Evolutionary conservation across 2,797 vertebrate genomes (phyloP), one percentile per base, ranked within the genome.

Genomic region (Martes flavigula): DNA sequence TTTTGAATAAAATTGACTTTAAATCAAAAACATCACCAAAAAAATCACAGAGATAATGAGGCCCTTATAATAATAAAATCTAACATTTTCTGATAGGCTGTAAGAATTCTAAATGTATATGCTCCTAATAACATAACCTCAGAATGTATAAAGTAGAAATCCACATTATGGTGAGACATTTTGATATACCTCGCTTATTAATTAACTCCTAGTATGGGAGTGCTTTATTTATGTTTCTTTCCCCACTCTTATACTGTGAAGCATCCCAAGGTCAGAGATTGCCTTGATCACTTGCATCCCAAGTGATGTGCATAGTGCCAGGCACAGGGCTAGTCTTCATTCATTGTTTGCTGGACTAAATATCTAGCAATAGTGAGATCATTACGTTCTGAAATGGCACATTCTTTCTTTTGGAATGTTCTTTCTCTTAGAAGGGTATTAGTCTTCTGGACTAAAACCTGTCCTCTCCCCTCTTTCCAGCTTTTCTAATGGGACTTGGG

Each of bases 1-100:
- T 91, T 91, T 94, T 82, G 72, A 68, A 32, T 75, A 90, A 94
- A 94, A 40, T 38, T 79, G 40, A 72, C 60, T 86, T 78, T 51
- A 86, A 97, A 72, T 17, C 7, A 83, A 93, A 78, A 85, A 4
- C 12, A 85, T 81, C 27, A 85, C 43, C 5, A 83, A 93, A 78
- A 85, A 4, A 9, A 85, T 81, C 27, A 85, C 43, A 75, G 56
- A 87, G 66, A 86, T 83, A 83, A 78, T 86, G 43, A 89, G 10
- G 10, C 6, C 20, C 21, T 62, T 85, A 70, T 77, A 43, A 81
- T 27, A 75, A 62, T 7, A 92, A 89, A 84, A 78, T 23, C 73
- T 3, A 23, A 77, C 72, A 82, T 46, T 82, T 92, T 4, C 54
- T 21, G 58, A 43, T 5, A 64, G 14, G 46, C 66, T 83, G 11